These are phyloP conservation scores for Triplophysa rosa DNA, from an alignment of 2,113 vertebrate species.

Conservation along the genomic window DNA sequence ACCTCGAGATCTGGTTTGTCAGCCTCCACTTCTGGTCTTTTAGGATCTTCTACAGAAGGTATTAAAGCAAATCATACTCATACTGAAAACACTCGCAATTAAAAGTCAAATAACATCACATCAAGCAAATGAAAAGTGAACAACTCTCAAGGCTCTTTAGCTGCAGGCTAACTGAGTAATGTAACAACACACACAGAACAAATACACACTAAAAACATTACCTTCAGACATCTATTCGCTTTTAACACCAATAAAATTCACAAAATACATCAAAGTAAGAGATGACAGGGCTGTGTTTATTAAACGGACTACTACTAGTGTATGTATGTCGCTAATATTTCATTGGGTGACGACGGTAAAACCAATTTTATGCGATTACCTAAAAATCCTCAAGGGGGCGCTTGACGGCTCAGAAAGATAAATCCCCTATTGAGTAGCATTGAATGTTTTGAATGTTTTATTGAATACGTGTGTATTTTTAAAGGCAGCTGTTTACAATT, in stretches of 20 bases:
- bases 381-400: neutral
- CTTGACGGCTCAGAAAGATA: neutral
- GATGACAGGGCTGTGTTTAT: slow-evolving; percentile 10
- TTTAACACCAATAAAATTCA: neutral
- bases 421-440: neutral
- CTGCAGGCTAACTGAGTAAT: slow-evolving; percentile 10
- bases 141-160: neutral
- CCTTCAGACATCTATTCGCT: slow-evolving; percentile 77
- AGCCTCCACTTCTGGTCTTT: slow-evolving; percentile 65
- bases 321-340: slow-evolving; percentile 63
- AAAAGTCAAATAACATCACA: neutral
- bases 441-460: neutral
- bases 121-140: neutral
- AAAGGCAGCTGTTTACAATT: too few relatives aligned
- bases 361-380: too few relatives aligned
- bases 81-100: neutral
- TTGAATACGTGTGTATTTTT: too few relatives aligned
- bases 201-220: slow-evolving; percentile 46
- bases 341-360: neutral
- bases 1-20: slow-evolving; percentile 65
- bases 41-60: slow-evolving; percentile 59
- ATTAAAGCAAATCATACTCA: slow-evolving; percentile 6
- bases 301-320: slow-evolving; percentile 57
- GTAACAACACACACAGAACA: neutral
- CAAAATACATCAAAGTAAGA: neutral